Base-by-base conservation (phyloP, 2,888 invertebrate species). In the Drosophila glabriapex region DNA sequence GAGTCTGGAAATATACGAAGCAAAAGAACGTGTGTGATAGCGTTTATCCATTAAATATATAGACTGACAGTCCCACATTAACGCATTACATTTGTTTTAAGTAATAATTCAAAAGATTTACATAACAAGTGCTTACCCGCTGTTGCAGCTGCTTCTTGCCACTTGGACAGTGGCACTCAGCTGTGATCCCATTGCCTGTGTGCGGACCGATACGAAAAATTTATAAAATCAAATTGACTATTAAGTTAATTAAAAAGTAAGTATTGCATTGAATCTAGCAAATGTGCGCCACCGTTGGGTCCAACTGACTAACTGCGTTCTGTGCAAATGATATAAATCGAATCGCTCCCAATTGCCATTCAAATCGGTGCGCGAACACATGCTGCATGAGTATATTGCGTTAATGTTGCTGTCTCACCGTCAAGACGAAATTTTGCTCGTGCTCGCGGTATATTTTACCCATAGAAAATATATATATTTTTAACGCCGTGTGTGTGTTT, bases 361-460 rank as follows among this genome's bases (percentile, higher is more conserved):
- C 86, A 62, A 43, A 52, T 16, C 46, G 69, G 31, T 33, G 52
- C 80, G 83, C 60, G 5, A 58, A 53, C 55, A 64, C 78, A 62
- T 68, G 76, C 58, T 65, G 78, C 71, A 81, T 89, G 78, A 88
- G 87, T 83, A 69, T 76, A 60, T 65, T 82, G 72, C 72, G 64
- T 78, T 78, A 64, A 80, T 85, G 85, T 85, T 83, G 83, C 83
- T 72, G 83, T 86, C 83, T 88, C 83, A 83, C 79, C 76, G 76
- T 82, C 76, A 77, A 83, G 75, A 76, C 92, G 85, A 83, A 91
- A 73, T 76, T 91, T 91, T 92, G 91, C 93, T 93, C 93, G 93
- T 93, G 93, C 91, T 91, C 85, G 89, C 71, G 85, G 75, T 75
- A 63, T 90, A 80, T 67, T 80, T 77, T 68, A 80, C 58, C 83